A percentile compares a stretch with the other conserved stretches of the same genome.
These are phyloP conservation scores for Melinopterus prodromus DNA, from an alignment of 2,888 invertebrate genomes.

Conservation along the genomic window DNA sequence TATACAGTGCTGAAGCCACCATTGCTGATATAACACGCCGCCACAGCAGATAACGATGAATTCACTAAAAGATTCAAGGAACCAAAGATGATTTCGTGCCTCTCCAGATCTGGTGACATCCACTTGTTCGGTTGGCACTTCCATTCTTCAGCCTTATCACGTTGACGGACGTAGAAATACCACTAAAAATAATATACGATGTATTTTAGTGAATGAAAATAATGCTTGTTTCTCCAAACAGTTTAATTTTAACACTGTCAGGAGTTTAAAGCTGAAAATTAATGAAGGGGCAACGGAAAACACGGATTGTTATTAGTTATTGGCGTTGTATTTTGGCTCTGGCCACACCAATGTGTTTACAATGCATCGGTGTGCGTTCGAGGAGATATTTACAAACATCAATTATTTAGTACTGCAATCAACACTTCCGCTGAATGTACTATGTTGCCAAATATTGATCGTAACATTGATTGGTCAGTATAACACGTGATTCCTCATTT, in stretches of 20 bases:
- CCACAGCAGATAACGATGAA: constrained; percentile 66
- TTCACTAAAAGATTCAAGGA: constrained; percentile 66
- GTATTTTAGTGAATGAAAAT: background rate
- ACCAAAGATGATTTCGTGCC: constrained; percentile 74
- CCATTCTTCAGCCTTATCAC: constrained; percentile 72
- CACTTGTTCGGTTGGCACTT: constrained; percentile 78
- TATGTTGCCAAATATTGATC: background rate
- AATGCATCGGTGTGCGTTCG: background rate
- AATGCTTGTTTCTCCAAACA: background rate
- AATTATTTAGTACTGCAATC: background rate
- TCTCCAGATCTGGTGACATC: constrained; percentile 71
- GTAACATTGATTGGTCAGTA: background rate
- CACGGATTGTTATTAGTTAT: background rate
- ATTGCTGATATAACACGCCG: constrained; percentile 73
- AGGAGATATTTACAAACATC: background rate
- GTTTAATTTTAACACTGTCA: background rate
- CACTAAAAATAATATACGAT: constrained; percentile 61
- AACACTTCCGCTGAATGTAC: background rate
- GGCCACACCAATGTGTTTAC: background rate
- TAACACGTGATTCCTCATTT: background rate
- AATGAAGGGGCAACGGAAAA: background rate
- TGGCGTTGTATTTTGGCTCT: background rate
- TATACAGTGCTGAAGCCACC: constrained; percentile 74
- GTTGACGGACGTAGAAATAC: constrained; percentile 73
- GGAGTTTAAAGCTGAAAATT: background rate